Conservation (phyloP, 2,888 invertebrate genomes). For the Troilus luridus region DNA sequence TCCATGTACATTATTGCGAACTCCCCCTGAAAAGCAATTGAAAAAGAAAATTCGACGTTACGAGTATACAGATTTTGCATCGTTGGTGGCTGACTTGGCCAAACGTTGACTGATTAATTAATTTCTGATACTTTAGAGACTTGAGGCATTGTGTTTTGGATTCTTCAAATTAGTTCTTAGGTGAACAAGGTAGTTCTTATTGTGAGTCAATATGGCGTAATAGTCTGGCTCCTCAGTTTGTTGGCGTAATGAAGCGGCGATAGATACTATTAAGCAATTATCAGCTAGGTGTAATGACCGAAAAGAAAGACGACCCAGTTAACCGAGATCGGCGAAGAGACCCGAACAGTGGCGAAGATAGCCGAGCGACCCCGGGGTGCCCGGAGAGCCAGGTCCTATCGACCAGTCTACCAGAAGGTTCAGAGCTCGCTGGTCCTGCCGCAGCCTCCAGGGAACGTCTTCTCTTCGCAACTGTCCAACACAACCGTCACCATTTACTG, state of each 20-base stretch:
- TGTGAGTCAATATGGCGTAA: too few relatives aligned
- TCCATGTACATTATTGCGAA: too few relatives aligned
- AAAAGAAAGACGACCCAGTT: conserved; percentile 1
- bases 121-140: too few relatives aligned
- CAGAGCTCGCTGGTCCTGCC: conserved; percentile 29
- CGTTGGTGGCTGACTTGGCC: too few relatives aligned
- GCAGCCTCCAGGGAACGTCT: neutral
- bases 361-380: neutral
- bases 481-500: conserved; percentile 67
- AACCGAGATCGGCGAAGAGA: neutral
- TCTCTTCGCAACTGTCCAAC: neutral
- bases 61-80: too few relatives aligned
- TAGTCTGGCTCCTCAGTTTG: too few relatives aligned
- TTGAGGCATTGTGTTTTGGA: too few relatives aligned
- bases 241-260: neutral
- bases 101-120: too few relatives aligned
- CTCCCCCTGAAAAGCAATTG: too few relatives aligned
- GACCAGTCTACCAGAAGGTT: conserved; percentile 20
- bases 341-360: neutral
- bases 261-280: neutral
- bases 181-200: too few relatives aligned
- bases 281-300: neutral
- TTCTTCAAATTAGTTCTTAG: too few relatives aligned
- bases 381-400: neutral
- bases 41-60: too few relatives aligned